Percentiles rank a stretch among this genome's conserved stretches.
Evolutionary conservation across 2,888 invertebrate species (phyloP).

Genomic region (Andrena fulva): DNA sequence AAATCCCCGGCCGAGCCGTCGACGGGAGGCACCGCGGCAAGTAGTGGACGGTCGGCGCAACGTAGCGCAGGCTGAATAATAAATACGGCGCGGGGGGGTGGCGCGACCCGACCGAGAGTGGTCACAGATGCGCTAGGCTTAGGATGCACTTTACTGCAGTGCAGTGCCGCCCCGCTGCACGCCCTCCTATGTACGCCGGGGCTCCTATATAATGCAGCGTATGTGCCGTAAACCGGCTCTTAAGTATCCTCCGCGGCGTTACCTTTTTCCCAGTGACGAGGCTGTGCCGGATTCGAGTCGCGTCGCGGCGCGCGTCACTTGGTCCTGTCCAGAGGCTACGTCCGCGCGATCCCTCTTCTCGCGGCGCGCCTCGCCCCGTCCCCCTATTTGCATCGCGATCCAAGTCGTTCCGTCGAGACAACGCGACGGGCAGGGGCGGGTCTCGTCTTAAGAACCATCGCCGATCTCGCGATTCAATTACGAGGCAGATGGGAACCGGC

Average conservation of each 20-base stretch:
- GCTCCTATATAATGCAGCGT: conserved; percentile 58
- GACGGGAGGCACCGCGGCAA: conserved; percentile 24
- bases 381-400: conserved; percentile 25
- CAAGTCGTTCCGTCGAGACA: background rate
- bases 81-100: conserved; percentile 72
- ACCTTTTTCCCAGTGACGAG: conserved; percentile 53
- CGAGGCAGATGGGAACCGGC: conserved; percentile 5
- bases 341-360: background rate
- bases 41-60: conserved; percentile 47
- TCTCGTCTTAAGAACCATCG: background rate
- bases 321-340: background rate
- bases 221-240: conserved; percentile 66
- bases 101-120: conserved; percentile 69
- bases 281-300: conserved; percentile 55
- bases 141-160: conserved; percentile 80
- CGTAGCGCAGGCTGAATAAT: conserved; percentile 73
- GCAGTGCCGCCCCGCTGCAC: conserved; percentile 63
- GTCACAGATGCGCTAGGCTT: conserved; percentile 79
- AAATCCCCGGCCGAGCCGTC: conserved; percentile 44
- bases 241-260: conserved; percentile 59
- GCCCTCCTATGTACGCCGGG: conserved; percentile 39
- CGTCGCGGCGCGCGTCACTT: conserved; percentile 45
- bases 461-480: conserved; percentile 13
- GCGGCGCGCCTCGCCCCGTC: background rate
- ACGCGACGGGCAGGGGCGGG: background rate